These are phyloP conservation scores for Anarsia innoxiella DNA, from an alignment of 2,888 invertebrate species.

Conservation along the genomic window DNA sequence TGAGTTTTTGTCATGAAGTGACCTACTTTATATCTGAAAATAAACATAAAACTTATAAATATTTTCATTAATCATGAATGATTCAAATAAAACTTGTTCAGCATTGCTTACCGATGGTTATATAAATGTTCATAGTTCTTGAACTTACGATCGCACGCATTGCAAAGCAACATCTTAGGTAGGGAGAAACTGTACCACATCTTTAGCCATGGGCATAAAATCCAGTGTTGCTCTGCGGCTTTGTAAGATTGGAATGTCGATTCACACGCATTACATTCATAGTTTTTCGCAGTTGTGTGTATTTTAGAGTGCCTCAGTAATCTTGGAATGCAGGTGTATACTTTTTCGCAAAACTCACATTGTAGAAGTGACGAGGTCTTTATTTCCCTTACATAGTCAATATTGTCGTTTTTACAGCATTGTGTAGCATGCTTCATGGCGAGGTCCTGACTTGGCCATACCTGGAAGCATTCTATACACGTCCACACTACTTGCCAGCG, in stretches of 20 bases:
- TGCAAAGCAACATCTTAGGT: constrained; percentile 60
- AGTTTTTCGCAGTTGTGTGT: constrained; percentile 79
- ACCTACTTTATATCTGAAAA: constrained; percentile 52
- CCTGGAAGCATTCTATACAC: constrained; percentile 65
- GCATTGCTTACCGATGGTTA: constrained; percentile 56
- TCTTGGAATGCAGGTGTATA: constrained; percentile 62
- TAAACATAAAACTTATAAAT: neutral
- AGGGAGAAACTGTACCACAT: constrained; percentile 53
- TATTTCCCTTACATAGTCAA: constrained; percentile 50
- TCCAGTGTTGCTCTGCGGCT: constrained; percentile 60
- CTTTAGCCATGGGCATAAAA: constrained; percentile 53
- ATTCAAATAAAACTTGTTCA: neutral
- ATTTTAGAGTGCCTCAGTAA: constrained; percentile 53
- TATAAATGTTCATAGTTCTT: constrained; percentile 65
- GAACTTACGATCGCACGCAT: constrained; percentile 66
- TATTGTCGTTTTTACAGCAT: constrained; percentile 45
- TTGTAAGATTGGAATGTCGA: constrained; percentile 51
- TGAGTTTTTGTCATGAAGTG: constrained; percentile 56
- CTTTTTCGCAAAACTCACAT: constrained; percentile 68
- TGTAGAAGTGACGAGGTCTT: constrained; percentile 61
- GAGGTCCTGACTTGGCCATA: constrained; percentile 58
- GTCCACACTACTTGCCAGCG: constrained; percentile 69
- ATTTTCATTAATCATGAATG: neutral
- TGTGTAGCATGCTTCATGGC: constrained; percentile 49
- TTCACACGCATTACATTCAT: constrained; percentile 76